Evolutionary conservation across 2,113 vertebrate genomes (phyloP), one percentile per base, ranked within the genome.

Genomic region (Desmodus rotundus): DNA sequence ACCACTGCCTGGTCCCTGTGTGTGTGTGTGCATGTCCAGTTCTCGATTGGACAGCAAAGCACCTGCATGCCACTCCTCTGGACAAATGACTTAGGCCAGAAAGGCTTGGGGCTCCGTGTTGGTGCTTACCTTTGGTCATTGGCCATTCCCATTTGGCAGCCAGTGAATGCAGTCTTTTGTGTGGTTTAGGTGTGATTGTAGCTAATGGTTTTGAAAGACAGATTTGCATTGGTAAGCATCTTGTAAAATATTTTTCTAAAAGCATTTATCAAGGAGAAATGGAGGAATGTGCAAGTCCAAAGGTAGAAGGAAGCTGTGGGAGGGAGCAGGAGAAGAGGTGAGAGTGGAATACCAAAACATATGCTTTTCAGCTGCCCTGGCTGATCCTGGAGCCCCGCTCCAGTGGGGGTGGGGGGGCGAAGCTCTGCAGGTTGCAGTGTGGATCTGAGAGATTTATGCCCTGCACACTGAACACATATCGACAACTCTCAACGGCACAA

Each of bases 361-460:
- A 97, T 99, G 99, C 98, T 98, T 96, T 98, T 99, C 99, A 99
- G 99, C 99, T 99, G 98, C 97, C 97, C 81, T 3, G 45, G 90
- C 92, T 87, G 97, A 91, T 96, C 92, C 87, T 91, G 85, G 89
- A 97, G 89, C 95, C 96, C 93, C 20, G 36, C 97, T 98, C 97
- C 92, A 77, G 96, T 97, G 98, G 97, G 93, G 0, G 96, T 97
- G 98, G 97, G 97, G 97, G 98, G 93, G 92, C 0, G 93, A 98
- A 97, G 96, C 96, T 98, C 98, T 97, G 96, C 97, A 98, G 96
- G 97, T 97, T 98, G 98, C 98, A 98, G 97, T 92, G 97, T 96
- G 74, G 98, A 98, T 98, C 87, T 65, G 97, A 97, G 98, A 99
- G 99, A 99, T 99, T 99, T 99, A 99, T 98, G 96, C 94, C 97